Percentiles rank a stretch among this genome's conserved stretches.
Evolutionary conservation across 2,797 vertebrate genomes (phyloP).

Genomic region (Fratercula arctica): DNA sequence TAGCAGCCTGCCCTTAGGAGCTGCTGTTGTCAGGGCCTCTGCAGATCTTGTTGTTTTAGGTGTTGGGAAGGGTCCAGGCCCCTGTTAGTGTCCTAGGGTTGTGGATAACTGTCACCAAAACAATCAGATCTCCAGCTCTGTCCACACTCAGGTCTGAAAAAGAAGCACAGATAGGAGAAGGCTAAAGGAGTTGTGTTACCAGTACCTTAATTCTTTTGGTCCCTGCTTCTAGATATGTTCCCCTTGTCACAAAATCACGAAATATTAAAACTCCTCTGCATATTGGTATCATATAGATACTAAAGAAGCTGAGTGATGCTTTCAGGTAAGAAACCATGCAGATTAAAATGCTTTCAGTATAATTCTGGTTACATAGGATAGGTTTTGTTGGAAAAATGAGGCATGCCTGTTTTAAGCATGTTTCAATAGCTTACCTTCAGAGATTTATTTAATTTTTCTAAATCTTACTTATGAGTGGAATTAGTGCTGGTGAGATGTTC

Average conservation of each 20-base stretch:
- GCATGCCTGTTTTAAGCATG: accelerated
- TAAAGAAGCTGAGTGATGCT: neutral
- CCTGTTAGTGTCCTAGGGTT: neutral
- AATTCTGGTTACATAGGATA: neutral
- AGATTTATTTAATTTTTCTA: neutral
- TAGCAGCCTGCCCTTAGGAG: neutral
- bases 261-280: neutral
- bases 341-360: neutral
- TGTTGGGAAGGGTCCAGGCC: neutral
- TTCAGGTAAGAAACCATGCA: neutral
- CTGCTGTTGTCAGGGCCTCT: neutral
- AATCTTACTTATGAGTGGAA: neutral
- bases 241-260: neutral
- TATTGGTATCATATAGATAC: neutral
- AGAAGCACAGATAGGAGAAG: neutral
- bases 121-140: neutral
- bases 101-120: neutral
- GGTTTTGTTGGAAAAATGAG: neutral
- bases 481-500: neutral
- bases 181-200: neutral
- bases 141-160: neutral
- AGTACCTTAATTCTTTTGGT: neutral
- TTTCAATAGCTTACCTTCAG: neutral
- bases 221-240: neutral
- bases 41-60: neutral